Percentiles rank a stretch among this genome's conserved stretches.
phyloP scores from a whole-genome alignment of 2,888 invertebrate genomes.

The Ormyrus thymus region DNA sequence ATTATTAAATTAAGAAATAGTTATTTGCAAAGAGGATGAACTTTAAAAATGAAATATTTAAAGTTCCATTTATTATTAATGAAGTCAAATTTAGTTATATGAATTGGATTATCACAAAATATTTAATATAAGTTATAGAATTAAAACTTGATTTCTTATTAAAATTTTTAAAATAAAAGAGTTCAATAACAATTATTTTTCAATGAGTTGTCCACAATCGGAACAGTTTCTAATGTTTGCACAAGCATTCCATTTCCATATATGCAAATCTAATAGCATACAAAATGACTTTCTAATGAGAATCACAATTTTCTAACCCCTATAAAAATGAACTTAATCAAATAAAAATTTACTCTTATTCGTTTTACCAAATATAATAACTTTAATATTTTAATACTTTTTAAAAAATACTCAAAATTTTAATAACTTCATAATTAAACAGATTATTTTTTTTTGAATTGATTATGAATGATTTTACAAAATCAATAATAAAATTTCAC shows the following conservation, averaged over 20 bases:
- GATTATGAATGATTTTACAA: background rate
- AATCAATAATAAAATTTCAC: background rate
- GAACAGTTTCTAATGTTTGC: conserved; percentile 50
- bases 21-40: background rate
- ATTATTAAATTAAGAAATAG: background rate
- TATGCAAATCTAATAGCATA: conserved; percentile 30
- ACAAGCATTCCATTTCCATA: conserved; percentile 48
- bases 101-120: background rate
- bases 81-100: background rate
- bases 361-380: background rate
- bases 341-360: background rate
- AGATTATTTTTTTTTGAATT: background rate
- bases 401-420: conserved; percentile 4
- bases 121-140: background rate
- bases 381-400: background rate
- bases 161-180: conserved; percentile 4
- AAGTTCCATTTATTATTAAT: background rate
- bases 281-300: conserved; percentile 47
- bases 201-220: conserved; percentile 14
- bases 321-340: background rate
- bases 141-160: background rate
- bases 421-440: background rate
- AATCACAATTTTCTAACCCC: conserved; percentile 24
- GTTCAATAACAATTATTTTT: conserved; percentile 16
- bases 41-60: background rate